phyloP scores from a whole-genome alignment of 2,113 vertebrate species.

The Collichthys lucidus region DNA sequence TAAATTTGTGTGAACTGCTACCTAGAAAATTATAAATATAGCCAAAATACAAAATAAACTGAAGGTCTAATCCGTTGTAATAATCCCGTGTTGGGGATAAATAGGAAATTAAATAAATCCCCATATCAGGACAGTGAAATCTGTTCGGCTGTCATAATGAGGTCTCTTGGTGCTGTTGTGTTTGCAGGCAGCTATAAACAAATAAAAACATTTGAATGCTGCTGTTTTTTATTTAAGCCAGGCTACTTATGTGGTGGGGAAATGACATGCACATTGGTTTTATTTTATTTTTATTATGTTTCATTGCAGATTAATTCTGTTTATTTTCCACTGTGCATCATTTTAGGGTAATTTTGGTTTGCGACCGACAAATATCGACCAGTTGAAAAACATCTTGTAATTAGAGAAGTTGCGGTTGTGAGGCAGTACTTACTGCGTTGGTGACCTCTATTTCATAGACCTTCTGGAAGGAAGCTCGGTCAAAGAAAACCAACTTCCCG shows the following conservation, averaged over 20 bases:
- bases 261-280: conserved; percentile 41
- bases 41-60: not conserved
- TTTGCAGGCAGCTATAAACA: conserved; percentile 6
- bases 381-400: conserved; percentile 35
- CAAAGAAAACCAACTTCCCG: conserved; percentile 93
- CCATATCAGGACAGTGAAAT: not conserved
- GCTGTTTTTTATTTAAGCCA: conserved; percentile 18
- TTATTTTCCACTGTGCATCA: conserved; percentile 34
- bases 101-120: conserved; percentile 6
- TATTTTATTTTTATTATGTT: conserved; percentile 43
- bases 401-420: not conserved
- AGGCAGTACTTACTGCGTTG: conserved; percentile 87
- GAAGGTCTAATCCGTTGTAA: not conserved
- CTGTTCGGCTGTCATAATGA: not conserved
- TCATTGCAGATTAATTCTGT: conserved; percentile 16
- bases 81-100: conserved; percentile 10
- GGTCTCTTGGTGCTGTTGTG: conserved; percentile 20
- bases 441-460: conserved; percentile 95
- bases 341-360: conserved; percentile 33
- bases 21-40: not conserved
- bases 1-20: not conserved
- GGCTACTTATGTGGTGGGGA: conserved; percentile 4
- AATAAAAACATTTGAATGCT: conserved; percentile 20
- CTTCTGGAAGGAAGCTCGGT: conserved; percentile 89
- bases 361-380: conserved; percentile 26